These are phyloP conservation scores for Agelastica alni DNA, from an alignment of 2,888 invertebrate genomes.

Conservation along the genomic window DNA sequence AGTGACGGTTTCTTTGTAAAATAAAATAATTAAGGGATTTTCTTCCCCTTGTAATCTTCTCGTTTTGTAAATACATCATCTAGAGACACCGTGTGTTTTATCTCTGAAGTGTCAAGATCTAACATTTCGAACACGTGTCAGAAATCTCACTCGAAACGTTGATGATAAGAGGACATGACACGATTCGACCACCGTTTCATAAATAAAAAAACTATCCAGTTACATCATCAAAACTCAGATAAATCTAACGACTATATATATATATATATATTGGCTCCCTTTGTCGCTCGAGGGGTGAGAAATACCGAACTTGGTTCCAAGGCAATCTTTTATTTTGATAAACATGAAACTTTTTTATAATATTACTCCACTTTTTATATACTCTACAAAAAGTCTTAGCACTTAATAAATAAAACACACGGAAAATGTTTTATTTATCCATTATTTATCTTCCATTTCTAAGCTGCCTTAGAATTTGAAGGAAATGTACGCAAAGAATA, in stretches of 20 bases:
- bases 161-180: constrained; percentile 34
- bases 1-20: too few species aligned
- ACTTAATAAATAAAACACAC: too few species aligned
- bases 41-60: not conserved
- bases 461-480: too few species aligned
- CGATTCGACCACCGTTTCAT: constrained; percentile 28
- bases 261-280: constrained; percentile 39
- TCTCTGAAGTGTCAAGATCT: constrained; percentile 35
- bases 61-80: constrained; percentile 6
- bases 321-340: too few species aligned
- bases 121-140: constrained; percentile 40
- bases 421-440: too few species aligned
- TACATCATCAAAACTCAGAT: constrained; percentile 32
- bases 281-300: constrained; percentile 34
- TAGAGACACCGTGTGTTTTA: constrained; percentile 29
- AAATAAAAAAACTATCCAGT: constrained; percentile 41
- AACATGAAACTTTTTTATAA: too few species aligned
- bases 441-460: too few species aligned
- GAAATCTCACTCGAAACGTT: constrained; percentile 40
- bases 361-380: too few species aligned
- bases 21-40: not conserved
- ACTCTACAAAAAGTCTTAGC: too few species aligned
- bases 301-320: too few species aligned
- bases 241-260: constrained; percentile 31
- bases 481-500: too few species aligned